Conservation (phyloP, 1,140 invertebrate genomes). For the Cotesia chilonis region DNA sequence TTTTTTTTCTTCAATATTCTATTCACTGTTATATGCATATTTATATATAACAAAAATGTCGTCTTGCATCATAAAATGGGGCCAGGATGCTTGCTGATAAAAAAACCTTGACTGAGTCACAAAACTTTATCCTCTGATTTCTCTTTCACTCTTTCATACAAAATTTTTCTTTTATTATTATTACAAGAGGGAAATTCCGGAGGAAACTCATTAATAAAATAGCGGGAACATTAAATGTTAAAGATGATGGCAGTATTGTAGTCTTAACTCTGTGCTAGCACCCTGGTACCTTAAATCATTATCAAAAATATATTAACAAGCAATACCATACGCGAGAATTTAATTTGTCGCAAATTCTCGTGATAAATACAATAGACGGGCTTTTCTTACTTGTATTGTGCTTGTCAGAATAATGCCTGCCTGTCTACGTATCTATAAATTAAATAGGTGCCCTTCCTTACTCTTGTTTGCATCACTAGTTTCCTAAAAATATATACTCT, state of each 20-base stretch:
- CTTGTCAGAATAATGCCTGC: conserved; percentile 30
- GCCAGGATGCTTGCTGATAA: conserved; percentile 25
- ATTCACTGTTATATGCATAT: conserved; percentile 14
- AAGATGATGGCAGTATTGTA: not conserved
- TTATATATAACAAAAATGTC: conserved; percentile 26
- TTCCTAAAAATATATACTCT: not conserved
- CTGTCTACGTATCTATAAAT: conserved; percentile 20
- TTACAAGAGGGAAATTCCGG: not conserved
- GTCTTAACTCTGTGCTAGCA: not conserved
- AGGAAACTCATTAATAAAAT: not conserved
- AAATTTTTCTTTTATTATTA: not conserved
- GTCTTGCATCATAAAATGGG: conserved; percentile 23
- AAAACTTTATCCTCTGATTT: not conserved
- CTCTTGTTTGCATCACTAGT: conserved; percentile 21
- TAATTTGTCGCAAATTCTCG: not conserved
- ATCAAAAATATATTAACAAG: not conserved
- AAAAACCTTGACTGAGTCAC: not conserved
- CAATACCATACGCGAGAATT: not conserved
- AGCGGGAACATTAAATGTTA: too few relatives aligned
- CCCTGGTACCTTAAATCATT: not conserved
- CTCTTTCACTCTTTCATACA: not conserved
- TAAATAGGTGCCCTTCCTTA: conserved; percentile 9
- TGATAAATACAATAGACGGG: conserved; percentile 17
- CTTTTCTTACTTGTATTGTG: conserved; percentile 25
- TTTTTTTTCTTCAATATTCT: conserved; percentile 5